These are phyloP conservation scores for Cardiocondyla obscurior DNA, from an alignment of 1,140 invertebrate species.

Conservation along the genomic window DNA sequence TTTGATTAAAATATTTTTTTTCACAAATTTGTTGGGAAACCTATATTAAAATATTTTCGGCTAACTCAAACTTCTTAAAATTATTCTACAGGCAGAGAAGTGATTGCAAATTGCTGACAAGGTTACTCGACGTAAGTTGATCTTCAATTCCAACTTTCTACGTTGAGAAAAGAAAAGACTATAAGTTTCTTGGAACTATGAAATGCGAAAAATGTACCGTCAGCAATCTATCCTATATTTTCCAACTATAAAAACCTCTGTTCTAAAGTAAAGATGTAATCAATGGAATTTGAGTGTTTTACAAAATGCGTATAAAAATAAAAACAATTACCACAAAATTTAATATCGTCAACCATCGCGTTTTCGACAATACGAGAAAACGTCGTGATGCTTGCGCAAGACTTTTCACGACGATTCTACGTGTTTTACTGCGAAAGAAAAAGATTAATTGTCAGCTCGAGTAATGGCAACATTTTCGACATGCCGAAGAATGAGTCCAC, in stretches of 20 bases:
- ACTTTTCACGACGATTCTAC: background rate
- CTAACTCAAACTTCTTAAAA: background rate
- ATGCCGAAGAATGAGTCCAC: conserved; percentile 16
- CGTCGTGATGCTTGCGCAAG: background rate
- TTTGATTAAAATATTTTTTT: background rate
- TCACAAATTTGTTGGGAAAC: background rate
- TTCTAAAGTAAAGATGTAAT: background rate
- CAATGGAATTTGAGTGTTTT: background rate
- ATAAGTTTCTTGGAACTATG: background rate
- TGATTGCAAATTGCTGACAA: conserved; percentile 27
- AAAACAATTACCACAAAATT: background rate
- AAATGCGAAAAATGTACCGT: conserved; percentile 13
- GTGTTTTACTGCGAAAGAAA: background rate
- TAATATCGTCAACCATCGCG: too few species aligned
- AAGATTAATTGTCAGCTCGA: conserved; percentile 52
- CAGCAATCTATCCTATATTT: background rate
- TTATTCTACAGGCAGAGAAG: background rate
- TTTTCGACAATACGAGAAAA: conserved; percentile 8
- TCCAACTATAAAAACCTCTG: background rate
- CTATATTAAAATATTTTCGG: background rate
- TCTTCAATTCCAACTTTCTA: conserved; percentile 28
- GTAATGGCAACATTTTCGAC: conserved; percentile 25
- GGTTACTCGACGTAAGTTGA: conserved; percentile 10
- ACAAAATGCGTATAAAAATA: background rate
- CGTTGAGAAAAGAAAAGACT: background rate